Conservation (phyloP, 2,888 invertebrate genomes). For the Phengaris arion region DNA sequence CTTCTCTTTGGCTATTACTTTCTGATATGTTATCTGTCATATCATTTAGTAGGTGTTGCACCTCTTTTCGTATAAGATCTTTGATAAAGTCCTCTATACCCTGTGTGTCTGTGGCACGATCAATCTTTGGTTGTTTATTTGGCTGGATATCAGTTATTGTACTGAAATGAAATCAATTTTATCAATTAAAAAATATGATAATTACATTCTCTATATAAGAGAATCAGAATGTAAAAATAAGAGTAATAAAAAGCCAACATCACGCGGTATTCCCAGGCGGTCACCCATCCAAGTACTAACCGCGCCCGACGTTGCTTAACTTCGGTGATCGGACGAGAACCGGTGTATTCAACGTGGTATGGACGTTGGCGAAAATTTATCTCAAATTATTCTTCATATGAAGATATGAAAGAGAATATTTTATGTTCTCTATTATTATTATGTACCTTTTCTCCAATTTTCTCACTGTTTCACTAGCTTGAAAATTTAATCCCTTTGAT, state of each 20-base stretch:
- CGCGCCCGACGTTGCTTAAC: constrained; percentile 71
- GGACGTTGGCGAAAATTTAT: constrained; percentile 44
- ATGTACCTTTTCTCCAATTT: constrained; percentile 51
- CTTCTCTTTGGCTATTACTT: constrained; percentile 44
- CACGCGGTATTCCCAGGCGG: constrained; percentile 44
- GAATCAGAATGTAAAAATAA: not conserved
- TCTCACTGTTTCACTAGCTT: constrained; percentile 44
- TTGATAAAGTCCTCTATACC: constrained; percentile 69
- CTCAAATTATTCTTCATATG: no score
- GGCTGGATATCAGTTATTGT: constrained; percentile 40
- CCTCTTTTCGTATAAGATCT: constrained; percentile 66
- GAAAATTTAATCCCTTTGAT: constrained; percentile 55
- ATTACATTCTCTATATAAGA: no score
- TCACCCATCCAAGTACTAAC: constrained; percentile 76
- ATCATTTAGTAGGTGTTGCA: constrained; percentile 60
- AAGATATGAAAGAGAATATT: no score
- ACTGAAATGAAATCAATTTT: constrained; percentile 34
- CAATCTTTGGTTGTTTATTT: constrained; percentile 50
- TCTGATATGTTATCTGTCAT: constrained; percentile 53
- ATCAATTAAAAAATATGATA: not conserved
- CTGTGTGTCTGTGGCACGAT: constrained; percentile 66
- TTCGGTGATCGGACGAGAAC: constrained; percentile 77
- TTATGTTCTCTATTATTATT: not conserved
- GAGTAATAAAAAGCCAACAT: constrained; percentile 37
- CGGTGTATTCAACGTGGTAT: constrained; percentile 72